Percentiles rank a stretch among this genome's conserved stretches.
These are phyloP conservation scores for Parelbella ahira DNA, from an alignment of 2,888 invertebrate species.

Conservation along the genomic window DNA sequence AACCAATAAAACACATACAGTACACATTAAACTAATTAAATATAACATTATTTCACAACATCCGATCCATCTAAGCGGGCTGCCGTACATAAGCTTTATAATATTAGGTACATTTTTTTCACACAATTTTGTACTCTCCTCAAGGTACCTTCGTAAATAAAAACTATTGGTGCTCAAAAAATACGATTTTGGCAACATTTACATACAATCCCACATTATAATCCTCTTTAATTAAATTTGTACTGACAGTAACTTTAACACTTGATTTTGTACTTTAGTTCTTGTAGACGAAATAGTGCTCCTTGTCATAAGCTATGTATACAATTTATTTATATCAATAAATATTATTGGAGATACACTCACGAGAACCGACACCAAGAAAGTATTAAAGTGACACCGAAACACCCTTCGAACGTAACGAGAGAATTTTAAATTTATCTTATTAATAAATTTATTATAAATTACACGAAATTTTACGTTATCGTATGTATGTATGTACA, in stretches of 20 bases:
- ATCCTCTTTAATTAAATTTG: conserved; percentile 68
- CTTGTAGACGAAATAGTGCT: conserved; percentile 57
- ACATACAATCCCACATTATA: conserved; percentile 61
- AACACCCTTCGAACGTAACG: conserved; percentile 57
- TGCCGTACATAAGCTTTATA: conserved; percentile 34
- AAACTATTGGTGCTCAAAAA: conserved; percentile 63
- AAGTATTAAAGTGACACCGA: conserved; percentile 62
- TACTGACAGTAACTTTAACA: conserved; percentile 76
- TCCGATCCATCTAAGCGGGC: conserved; percentile 35
- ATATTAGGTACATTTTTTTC: conserved; percentile 31
- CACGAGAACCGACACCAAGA: conserved; percentile 56
- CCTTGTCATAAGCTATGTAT: conserved; percentile 48
- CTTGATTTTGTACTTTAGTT: conserved; percentile 80
- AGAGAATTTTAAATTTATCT: conserved; percentile 34
- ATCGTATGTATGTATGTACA: too few species aligned
- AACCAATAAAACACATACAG: neutral
- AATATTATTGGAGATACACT: conserved; percentile 37
- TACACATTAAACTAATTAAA: conserved; percentile 14
- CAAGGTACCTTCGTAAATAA: conserved; percentile 64
- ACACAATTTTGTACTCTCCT: conserved; percentile 59
- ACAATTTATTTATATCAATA: conserved; percentile 31
- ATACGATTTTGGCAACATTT: conserved; percentile 76
- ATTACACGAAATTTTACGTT: conserved; percentile 43
- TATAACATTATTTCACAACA: conserved; percentile 22
- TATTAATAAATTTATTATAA: conserved; percentile 33